phyloP scores from a whole-genome alignment of 2,888 invertebrate genomes.

The Microctonus brassicae region DNA sequence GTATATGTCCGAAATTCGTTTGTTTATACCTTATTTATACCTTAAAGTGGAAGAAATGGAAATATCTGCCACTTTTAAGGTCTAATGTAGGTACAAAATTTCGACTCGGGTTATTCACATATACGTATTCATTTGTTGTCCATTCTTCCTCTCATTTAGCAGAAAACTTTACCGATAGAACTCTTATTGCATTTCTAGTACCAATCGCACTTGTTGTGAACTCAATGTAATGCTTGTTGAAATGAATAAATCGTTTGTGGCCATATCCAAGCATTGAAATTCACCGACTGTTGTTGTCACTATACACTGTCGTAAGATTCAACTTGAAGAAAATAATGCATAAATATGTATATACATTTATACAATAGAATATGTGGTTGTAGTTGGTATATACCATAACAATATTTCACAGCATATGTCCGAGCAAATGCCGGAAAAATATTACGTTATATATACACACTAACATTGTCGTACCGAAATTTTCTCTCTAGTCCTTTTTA shows the following conservation, averaged over 20 bases:
- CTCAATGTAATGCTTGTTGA: background rate
- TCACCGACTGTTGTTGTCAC: constrained; percentile 3
- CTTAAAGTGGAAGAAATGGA: too few species aligned
- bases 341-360: background rate
- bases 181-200: background rate
- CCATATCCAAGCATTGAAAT: background rate
- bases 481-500: background rate
- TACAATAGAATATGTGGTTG: background rate
- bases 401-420: background rate
- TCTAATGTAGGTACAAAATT: too few species aligned
- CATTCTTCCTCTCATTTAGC: background rate
- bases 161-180: background rate
- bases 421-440: background rate
- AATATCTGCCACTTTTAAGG: too few species aligned
- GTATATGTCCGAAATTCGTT: too few species aligned
- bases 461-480: constrained; percentile 7
- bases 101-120: too few species aligned
- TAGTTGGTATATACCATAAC: background rate
- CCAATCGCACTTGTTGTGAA: background rate
- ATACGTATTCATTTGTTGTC: too few species aligned
- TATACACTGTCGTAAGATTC: background rate
- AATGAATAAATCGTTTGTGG: background rate
- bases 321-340: background rate
- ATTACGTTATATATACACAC: background rate
- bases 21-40: too few species aligned